phyloP scores from a whole-genome alignment of 2,113 vertebrate species.

The Rhea americana region DNA sequence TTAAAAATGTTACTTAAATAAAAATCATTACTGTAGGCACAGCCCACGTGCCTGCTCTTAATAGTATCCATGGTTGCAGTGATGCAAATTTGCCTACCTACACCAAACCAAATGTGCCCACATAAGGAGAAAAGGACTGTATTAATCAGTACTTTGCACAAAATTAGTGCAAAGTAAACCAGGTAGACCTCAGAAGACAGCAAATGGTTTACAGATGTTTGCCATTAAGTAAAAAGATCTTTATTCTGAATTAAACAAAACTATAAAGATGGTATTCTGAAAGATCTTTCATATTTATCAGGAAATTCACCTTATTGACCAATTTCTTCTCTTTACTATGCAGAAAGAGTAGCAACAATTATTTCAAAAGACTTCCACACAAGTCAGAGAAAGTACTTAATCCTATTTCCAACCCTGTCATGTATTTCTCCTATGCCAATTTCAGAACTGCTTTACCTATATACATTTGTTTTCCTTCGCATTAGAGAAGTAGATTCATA shows the following conservation, averaged over 20 bases:
- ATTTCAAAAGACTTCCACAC: background rate
- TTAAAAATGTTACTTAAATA: conserved; percentile 67
- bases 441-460: background rate
- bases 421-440: background rate
- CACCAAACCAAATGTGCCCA: conserved; percentile 68
- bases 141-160: conserved; percentile 60
- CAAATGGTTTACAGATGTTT: background rate
- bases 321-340: background rate
- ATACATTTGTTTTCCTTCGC: background rate
- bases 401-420: background rate
- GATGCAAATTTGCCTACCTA: conserved; percentile 80
- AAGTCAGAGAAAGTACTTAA: background rate
- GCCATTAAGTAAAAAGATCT: background rate
- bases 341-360: background rate
- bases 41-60: conserved; percentile 71
- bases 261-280: background rate
- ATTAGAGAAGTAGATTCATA: background rate
- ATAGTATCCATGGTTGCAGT: conserved; percentile 83
- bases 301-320: background rate
- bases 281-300: background rate
- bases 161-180: conserved; percentile 29
- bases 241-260: background rate
- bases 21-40: conserved; percentile 65
- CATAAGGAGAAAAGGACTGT: conserved; percentile 62
- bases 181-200: conserved; percentile 13